Evolutionary conservation across 2,888 invertebrate genomes (phyloP).

Genomic region (Mesorhabditis sp.): DNA sequence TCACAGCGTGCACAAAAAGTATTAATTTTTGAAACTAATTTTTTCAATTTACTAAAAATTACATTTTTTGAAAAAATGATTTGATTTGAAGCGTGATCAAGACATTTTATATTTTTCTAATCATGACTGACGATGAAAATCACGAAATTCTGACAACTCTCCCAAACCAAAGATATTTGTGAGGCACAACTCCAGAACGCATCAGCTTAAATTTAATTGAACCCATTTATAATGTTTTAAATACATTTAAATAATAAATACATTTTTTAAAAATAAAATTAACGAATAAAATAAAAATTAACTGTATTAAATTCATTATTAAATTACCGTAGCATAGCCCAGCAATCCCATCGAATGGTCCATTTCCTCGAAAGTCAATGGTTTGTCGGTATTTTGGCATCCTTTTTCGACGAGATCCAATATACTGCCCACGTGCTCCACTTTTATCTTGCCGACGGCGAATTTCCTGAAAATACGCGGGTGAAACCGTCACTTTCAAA

Average conservation of each 20-base stretch:
- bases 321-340: constrained; percentile 35
- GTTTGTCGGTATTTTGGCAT: constrained; percentile 27
- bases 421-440: constrained; percentile 12
- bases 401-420: constrained; percentile 11
- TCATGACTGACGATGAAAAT: no score
- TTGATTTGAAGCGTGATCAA: no score
- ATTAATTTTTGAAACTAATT: no score
- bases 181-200: no score
- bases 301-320: neutral
- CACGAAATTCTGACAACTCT: no score
- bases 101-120: no score
- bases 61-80: no score
- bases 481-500: neutral
- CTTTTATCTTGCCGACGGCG: constrained; percentile 23
- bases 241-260: neutral
- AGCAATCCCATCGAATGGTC: constrained; percentile 42
- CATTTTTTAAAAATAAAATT: neutral
- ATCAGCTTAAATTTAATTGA: no score
- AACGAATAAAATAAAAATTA: neutral
- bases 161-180: no score
- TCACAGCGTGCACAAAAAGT: no score
- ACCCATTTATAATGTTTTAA: neutral
- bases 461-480: constrained; percentile 22
- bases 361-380: constrained; percentile 45
- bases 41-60: no score